Conservation (phyloP, 2,888 invertebrate species). For the Dorcus parallelipipedus region DNA sequence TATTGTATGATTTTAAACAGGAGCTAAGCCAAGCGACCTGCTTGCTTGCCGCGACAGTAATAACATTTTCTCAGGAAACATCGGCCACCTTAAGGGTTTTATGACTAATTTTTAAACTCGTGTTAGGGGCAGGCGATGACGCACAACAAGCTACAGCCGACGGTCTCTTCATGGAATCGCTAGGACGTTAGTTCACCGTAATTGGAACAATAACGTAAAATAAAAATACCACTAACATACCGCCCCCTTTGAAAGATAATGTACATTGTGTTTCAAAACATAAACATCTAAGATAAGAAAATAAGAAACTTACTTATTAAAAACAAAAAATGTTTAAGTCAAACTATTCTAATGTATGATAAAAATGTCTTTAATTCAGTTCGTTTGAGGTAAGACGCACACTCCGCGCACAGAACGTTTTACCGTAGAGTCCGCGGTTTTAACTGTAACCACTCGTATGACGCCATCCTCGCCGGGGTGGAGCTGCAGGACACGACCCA, state of each 20-base stretch:
- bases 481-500: background rate
- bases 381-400: background rate
- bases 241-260: conserved; percentile 5
- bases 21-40: too few species aligned
- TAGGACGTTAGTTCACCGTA: too few species aligned
- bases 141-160: too few species aligned
- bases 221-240: conserved; percentile 1
- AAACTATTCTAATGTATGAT: background rate
- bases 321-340: background rate
- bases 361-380: background rate
- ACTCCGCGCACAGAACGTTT: conserved; percentile 1
- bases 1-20: too few species aligned
- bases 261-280: background rate
- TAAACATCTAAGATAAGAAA: background rate
- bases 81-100: too few species aligned
- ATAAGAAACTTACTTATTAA: background rate
- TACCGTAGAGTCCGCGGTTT: background rate
- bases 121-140: too few species aligned
- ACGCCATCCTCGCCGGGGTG: conserved; percentile 4
- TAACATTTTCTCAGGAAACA: too few species aligned
- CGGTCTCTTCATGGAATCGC: too few species aligned
- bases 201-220: too few species aligned
- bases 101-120: too few species aligned
- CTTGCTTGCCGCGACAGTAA: too few species aligned
- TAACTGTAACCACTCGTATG: conserved; percentile 1